phyloP scores from a whole-genome alignment of 1,140 invertebrate species.

The Ceratosolen solmsi region DNA sequence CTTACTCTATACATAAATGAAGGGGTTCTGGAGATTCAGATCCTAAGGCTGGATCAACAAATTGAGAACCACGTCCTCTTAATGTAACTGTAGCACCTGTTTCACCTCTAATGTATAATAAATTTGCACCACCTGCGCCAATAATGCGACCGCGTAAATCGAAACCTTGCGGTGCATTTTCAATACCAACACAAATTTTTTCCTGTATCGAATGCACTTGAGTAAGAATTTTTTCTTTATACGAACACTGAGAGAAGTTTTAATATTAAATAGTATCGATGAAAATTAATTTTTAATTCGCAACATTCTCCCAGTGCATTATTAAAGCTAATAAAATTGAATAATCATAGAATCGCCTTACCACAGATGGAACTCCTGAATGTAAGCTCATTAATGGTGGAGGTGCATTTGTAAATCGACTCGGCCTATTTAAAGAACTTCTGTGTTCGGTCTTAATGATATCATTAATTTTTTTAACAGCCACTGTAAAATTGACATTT shows the following conservation, averaged over 20 bases:
- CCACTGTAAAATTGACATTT: conserved; percentile 71
- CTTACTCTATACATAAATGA: conserved; percentile 83
- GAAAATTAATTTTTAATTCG: conserved; percentile 9
- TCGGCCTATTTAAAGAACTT: conserved; percentile 70
- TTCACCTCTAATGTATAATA: conserved; percentile 84
- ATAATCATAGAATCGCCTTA: conserved; percentile 56
- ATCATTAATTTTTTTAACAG: conserved; percentile 77
- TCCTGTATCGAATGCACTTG: conserved; percentile 71
- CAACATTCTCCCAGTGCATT: background rate
- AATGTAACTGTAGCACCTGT: conserved; percentile 84
- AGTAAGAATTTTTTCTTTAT: conserved; percentile 23
- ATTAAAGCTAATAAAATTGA: conserved; percentile 3
- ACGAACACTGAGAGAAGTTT: conserved; percentile 9
- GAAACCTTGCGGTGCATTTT: conserved; percentile 84
- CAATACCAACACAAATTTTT: conserved; percentile 85
- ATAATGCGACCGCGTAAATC: conserved; percentile 83
- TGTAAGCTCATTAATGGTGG: conserved; percentile 74
- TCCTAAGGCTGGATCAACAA: conserved; percentile 76
- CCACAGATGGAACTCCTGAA: conserved; percentile 68
- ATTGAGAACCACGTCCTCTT: conserved; percentile 80
- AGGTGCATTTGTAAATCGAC: conserved; percentile 73
- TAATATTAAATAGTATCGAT: background rate
- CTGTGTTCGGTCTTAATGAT: conserved; percentile 75
- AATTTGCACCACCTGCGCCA: conserved; percentile 80
- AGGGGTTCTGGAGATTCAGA: conserved; percentile 85